These are phyloP conservation scores for Eledone cirrhosa DNA, from an alignment of 2,888 invertebrate species.

Conservation along the genomic window DNA sequence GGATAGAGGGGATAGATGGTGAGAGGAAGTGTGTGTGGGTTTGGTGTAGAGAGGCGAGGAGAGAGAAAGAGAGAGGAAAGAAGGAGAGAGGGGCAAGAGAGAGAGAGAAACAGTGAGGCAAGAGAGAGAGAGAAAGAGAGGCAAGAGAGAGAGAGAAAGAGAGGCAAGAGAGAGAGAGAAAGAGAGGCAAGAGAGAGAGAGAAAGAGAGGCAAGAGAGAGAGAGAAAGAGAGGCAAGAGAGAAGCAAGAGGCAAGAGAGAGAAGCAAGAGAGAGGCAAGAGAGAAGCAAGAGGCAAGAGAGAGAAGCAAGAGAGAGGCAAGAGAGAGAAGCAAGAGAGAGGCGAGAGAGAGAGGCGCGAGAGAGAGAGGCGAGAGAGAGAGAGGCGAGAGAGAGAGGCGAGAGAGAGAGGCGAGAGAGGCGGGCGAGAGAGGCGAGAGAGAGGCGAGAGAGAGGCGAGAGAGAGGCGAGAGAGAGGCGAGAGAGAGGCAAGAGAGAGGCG, in stretches of 20 bases:
- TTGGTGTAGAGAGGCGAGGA: background rate
- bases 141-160: too few species aligned
- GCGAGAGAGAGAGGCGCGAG: too few species aligned
- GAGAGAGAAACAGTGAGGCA: background rate
- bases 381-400: background rate
- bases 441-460: too few species aligned
- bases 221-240: background rate
- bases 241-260: conserved; percentile 10
- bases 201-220: background rate
- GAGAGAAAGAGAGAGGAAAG: conserved; percentile 22
- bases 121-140: background rate
- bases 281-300: too few species aligned
- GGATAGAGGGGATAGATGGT: too few species aligned
- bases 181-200: background rate
- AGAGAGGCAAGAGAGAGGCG: too few species aligned
- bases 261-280: background rate
- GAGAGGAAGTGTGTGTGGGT: too few species aligned
- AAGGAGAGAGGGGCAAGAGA: background rate
- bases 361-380: conserved; percentile 4
- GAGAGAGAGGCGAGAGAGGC: conserved; percentile 12
- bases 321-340: conserved; percentile 25
- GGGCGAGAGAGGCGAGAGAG: conserved; percentile 10
- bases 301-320: conserved; percentile 24
- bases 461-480: too few species aligned
- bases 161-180: background rate